phyloP scores from a whole-genome alignment of 2,797 vertebrate species.

The Neosilurus mollespiculum region DNA sequence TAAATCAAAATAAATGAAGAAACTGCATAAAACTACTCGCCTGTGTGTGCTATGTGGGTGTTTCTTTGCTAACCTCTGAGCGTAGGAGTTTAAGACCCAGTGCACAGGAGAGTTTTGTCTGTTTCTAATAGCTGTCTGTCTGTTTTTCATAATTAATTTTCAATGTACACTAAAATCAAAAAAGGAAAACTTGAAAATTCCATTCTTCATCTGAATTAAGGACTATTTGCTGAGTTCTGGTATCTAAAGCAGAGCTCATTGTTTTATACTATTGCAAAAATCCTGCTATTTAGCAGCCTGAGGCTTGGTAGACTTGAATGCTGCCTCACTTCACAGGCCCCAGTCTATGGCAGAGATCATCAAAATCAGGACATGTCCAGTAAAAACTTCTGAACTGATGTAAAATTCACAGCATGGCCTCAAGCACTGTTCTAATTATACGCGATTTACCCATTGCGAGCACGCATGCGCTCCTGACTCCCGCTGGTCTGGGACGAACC shows the following conservation, averaged over 20 bases:
- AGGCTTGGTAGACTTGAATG: not conserved
- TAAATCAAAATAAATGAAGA: no score
- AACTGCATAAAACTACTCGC: no score
- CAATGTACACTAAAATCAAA: no score
- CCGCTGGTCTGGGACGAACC: not conserved
- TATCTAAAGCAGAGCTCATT: not conserved
- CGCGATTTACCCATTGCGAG: slow-evolving; percentile 1
- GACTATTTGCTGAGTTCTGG: not conserved
- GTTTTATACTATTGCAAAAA: not conserved
- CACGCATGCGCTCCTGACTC: not conserved
- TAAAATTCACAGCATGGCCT: not conserved
- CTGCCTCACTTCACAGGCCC: not conserved
- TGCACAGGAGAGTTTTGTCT: no score
- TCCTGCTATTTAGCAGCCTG: not conserved
- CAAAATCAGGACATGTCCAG: slow-evolving; percentile 19
- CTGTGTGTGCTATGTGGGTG: no score
- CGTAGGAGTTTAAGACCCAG: no score
- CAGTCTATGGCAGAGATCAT: not conserved
- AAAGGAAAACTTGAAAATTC: no score
- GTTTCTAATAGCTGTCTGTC: no score
- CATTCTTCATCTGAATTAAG: not conserved
- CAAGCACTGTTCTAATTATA: slow-evolving; percentile 25
- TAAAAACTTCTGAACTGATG: not conserved
- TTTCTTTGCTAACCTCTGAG: no score
- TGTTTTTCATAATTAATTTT: no score